A percentile compares a stretch with the other conserved stretches of the same genome.
phyloP scores from a whole-genome alignment of 2,797 vertebrate genomes.

The Argyrosomus regius region DNA sequence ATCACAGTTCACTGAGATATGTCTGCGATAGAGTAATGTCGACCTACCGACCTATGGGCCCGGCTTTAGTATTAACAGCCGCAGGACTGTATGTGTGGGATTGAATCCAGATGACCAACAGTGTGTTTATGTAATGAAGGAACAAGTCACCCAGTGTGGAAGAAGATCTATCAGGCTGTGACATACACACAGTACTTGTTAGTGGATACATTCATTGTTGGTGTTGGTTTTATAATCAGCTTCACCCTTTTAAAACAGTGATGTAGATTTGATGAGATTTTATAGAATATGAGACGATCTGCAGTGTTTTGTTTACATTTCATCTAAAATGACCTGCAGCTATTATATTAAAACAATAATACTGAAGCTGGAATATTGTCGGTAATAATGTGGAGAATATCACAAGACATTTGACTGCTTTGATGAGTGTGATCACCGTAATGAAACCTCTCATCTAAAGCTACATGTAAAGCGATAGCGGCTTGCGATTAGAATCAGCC shows the following conservation, averaged over 20 bases:
- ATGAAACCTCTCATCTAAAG: constrained; percentile 12
- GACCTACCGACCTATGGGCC: no score
- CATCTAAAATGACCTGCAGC: background rate
- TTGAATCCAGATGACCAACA: no score
- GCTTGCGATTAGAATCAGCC: constrained; percentile 11
- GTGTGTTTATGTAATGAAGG: no score
- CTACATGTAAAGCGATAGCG: background rate
- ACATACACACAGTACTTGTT: no score
- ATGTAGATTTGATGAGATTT: background rate
- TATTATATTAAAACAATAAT: no score
- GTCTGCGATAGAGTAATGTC: no score
- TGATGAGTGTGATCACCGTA: constrained; percentile 4
- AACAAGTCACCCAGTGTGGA: no score
- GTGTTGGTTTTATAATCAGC: background rate
- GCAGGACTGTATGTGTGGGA: no score
- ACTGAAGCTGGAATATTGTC: background rate
- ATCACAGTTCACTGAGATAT: no score
- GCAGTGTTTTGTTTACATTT: background rate
- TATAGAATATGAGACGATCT: background rate
- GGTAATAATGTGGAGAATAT: background rate
- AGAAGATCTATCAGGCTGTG: no score
- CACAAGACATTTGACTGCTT: constrained; percentile 2
- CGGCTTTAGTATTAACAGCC: no score
- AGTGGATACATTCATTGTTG: no score
- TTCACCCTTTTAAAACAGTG: background rate